Evolutionary conservation across 2,113 vertebrate genomes (phyloP).

Genomic region (Mugil cephalus): DNA sequence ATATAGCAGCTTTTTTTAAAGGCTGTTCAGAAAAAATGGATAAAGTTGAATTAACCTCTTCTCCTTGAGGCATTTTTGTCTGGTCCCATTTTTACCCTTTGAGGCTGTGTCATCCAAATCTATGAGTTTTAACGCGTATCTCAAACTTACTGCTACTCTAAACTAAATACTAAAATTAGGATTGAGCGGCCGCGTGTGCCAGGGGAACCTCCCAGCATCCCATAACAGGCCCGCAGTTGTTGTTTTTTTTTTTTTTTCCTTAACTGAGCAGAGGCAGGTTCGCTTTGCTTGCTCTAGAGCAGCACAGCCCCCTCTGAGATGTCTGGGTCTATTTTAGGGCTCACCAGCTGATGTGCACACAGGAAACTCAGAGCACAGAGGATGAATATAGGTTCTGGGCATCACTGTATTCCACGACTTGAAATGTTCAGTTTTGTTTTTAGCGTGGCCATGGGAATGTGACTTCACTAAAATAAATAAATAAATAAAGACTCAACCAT

Average conservation of each 20-base stretch:
- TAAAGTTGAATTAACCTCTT: not conserved
- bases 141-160: slow-evolving; percentile 50
- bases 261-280: slow-evolving; percentile 28
- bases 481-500: no score
- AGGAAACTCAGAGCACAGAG: slow-evolving; percentile 32
- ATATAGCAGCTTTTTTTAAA: not conserved
- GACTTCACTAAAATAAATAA: no score
- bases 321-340: slow-evolving; percentile 62
- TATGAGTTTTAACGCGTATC: slow-evolving; percentile 22
- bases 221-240: slow-evolving; percentile 58
- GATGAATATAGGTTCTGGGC: slow-evolving; percentile 9
- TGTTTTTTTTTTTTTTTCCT: slow-evolving; percentile 25
- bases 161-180: slow-evolving; percentile 70
- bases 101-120: not conserved
- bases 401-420: slow-evolving; percentile 1
- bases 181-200: slow-evolving; percentile 62
- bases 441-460: not conserved
- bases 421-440: not conserved
- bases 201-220: slow-evolving; percentile 54
- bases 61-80: not conserved
- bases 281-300: slow-evolving; percentile 22
- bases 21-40: not conserved
- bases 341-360: slow-evolving; percentile 29
- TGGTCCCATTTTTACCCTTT: not conserved
- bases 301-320: slow-evolving; percentile 40